Percentiles rank a stretch among this genome's conserved stretches.
These are phyloP conservation scores for Psilanteris sp. DNA, from an alignment of 1,140 invertebrate genomes.

Conservation along the genomic window DNA sequence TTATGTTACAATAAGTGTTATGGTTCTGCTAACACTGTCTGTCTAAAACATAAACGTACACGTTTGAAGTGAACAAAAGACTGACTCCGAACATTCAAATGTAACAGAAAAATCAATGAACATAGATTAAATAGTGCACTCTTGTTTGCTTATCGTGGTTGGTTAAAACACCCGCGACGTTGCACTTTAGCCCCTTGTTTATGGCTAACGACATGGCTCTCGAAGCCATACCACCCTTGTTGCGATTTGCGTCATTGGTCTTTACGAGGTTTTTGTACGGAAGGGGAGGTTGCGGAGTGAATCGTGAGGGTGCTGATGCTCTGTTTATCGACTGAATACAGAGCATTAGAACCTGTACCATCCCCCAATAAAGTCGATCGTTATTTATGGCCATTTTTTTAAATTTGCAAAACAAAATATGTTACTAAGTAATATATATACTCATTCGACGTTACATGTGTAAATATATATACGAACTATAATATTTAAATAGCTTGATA, in stretches of 20 bases:
- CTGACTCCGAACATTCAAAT: no score
- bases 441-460: no score
- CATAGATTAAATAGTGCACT: constrained; percentile 8
- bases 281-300: constrained; percentile 47
- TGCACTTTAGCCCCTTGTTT: constrained; percentile 41
- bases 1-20: no score
- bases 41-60: no score
- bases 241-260: constrained; percentile 70
- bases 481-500: no score
- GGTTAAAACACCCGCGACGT: constrained; percentile 54
- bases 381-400: constrained; percentile 30
- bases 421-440: no score
- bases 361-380: constrained; percentile 19
- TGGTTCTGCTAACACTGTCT: no score
- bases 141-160: constrained; percentile 62
- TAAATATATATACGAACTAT: no score
- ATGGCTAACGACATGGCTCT: constrained; percentile 52
- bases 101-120: constrained; percentile 27
- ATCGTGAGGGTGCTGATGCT: constrained; percentile 43
- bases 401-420: no score
- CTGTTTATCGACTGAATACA: constrained; percentile 62
- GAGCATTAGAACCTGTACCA: constrained; percentile 35
- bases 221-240: constrained; percentile 60
- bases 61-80: no score
- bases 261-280: constrained; percentile 61